A percentile compares a stretch with the other conserved stretches of the same genome.
Evolutionary conservation across 1,140 invertebrate species (phyloP).

Genomic region (Macrotrachela quadricornifera): DNA sequence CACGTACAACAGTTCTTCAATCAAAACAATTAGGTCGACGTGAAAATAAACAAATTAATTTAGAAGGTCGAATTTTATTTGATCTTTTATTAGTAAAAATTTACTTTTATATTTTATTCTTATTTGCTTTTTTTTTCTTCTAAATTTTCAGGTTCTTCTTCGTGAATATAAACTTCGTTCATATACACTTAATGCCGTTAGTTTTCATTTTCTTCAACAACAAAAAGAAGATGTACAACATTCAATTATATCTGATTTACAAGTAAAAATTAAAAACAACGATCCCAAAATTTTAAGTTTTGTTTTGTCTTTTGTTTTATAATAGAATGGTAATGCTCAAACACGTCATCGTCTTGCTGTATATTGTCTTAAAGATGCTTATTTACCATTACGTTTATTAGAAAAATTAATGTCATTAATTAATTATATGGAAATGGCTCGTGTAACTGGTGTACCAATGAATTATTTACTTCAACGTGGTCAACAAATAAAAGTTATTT

Average conservation of each 20-base stretch:
- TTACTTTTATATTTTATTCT: no score
- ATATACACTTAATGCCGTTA: conserved; percentile 95
- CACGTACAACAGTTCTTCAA: conserved; percentile 68
- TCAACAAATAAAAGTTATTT: conserved; percentile 97
- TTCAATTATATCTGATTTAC: conserved; percentile 88
- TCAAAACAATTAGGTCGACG: conserved; percentile 91
- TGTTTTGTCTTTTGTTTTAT: no score
- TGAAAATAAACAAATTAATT: conserved; percentile 85
- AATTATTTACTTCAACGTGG: conserved; percentile 74
- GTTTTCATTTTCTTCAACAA: conserved; percentile 89
- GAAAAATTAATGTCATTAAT: conserved; percentile 96
- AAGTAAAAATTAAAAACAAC: no score
- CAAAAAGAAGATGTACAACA: conserved; percentile 99
- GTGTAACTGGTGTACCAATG: conserved; percentile 88
- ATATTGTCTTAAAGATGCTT: conserved; percentile 95
- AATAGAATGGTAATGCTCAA: conserved; percentile 29
- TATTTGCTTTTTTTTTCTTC: no score
- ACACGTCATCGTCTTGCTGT: conserved; percentile 58
- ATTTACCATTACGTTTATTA: conserved; percentile 68
- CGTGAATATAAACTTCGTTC: conserved; percentile 91
- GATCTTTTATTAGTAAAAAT: conserved; percentile 53
- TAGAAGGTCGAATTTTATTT: conserved; percentile 83
- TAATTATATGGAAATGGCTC: conserved; percentile 99
- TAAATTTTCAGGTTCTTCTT: conserved; percentile 43
- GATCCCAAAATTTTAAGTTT: no score